Evolutionary conservation across 2,888 invertebrate genomes (phyloP).

Genomic region (Cheilosia impressa): DNA sequence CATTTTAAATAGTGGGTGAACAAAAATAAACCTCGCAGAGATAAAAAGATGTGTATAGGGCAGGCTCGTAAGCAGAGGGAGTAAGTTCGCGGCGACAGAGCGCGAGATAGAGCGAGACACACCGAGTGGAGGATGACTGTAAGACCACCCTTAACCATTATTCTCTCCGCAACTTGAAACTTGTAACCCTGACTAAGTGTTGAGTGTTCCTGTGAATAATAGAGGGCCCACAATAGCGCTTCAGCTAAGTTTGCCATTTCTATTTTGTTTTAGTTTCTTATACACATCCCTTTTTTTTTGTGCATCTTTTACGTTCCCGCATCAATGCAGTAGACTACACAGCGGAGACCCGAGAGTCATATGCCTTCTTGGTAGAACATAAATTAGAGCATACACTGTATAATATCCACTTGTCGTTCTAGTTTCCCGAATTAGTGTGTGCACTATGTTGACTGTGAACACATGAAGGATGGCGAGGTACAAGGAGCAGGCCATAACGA

Average conservation of each 20-base stretch:
- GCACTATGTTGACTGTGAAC: slow-evolving; percentile 35
- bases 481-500: slow-evolving; percentile 42
- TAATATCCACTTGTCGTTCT: slow-evolving; percentile 27
- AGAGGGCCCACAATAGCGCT: slow-evolving; percentile 56
- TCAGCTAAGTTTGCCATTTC: slow-evolving; percentile 46
- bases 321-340: slow-evolving; percentile 19
- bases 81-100: slow-evolving; percentile 8
- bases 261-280: slow-evolving; percentile 36
- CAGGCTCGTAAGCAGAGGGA: slow-evolving; percentile 9
- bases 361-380: slow-evolving; percentile 29
- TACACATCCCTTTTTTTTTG: slow-evolving; percentile 22
- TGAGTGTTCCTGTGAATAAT: slow-evolving; percentile 63
- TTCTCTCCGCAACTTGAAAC: slow-evolving; percentile 66
- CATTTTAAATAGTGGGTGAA: slow-evolving; percentile 65
- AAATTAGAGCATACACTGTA: slow-evolving; percentile 44
- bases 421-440: slow-evolving; percentile 52
- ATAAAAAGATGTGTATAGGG: slow-evolving; percentile 44
- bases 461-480: slow-evolving; percentile 26
- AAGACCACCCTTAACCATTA: slow-evolving; percentile 64
- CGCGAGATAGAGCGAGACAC: slow-evolving; percentile 8
- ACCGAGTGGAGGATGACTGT: slow-evolving; percentile 21
- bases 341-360: slow-evolving; percentile 35
- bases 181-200: slow-evolving; percentile 65
- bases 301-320: slow-evolving; percentile 10
- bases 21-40: slow-evolving; percentile 37